Evolutionary conservation across 2,113 vertebrate genomes (phyloP).

Genomic region (Gavialis gangeticus): DNA sequence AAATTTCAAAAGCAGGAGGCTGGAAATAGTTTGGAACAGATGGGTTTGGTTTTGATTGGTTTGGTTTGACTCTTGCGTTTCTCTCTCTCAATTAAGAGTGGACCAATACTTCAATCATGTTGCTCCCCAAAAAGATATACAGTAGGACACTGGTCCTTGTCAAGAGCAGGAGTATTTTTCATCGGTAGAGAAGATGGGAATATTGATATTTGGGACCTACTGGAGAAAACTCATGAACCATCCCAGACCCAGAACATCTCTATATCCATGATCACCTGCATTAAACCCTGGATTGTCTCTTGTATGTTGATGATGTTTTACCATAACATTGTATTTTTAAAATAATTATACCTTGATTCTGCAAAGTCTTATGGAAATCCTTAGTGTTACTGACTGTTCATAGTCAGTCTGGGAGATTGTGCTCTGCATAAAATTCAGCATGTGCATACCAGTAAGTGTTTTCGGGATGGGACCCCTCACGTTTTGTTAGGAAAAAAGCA

Average conservation of each 20-base stretch:
- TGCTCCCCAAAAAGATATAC: constrained; percentile 80
- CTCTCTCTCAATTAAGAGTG: constrained; percentile 73
- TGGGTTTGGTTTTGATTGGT: neutral
- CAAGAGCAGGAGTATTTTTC: constrained; percentile 90
- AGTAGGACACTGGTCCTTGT: constrained; percentile 89
- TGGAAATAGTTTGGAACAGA: neutral
- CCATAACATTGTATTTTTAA: neutral
- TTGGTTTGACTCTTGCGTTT: neutral
- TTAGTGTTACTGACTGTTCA: neutral
- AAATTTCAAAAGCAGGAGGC: neutral
- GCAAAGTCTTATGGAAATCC: neutral
- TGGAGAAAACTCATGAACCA: constrained; percentile 87
- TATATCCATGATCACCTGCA: constrained; percentile 82
- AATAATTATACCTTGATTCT: neutral
- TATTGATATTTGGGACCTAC: constrained; percentile 93
- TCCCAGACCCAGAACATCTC: constrained; percentile 81
- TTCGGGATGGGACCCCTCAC: neutral
- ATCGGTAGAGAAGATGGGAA: constrained; percentile 89
- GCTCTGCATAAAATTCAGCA: neutral
- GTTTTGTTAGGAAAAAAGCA: neutral
- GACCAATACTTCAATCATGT: constrained; percentile 84
- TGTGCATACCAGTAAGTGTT: neutral
- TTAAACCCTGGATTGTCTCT: constrained; percentile 83
- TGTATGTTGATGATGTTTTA: constrained; percentile 76
- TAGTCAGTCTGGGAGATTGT: neutral